Evolutionary conservation across 1,140 invertebrate species (phyloP).

Genomic region (Oreohelix idahoensis): DNA sequence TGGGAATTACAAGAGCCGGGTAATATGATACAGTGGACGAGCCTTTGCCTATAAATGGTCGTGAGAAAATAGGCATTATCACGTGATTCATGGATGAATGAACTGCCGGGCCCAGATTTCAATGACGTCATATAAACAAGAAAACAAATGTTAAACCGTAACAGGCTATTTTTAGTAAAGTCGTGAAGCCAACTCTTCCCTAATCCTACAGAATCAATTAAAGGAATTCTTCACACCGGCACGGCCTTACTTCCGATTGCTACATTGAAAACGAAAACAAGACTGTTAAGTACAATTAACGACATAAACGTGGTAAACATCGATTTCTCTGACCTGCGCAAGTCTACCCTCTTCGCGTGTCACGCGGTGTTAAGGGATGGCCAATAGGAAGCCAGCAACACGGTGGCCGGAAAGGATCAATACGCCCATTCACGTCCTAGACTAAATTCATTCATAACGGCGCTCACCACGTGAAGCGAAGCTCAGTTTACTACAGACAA

Average conservation of each 20-base stretch:
- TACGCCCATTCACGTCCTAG: constrained; percentile 20
- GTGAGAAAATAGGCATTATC: constrained; percentile 6
- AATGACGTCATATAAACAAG: background rate
- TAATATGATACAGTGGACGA: too few relatives aligned
- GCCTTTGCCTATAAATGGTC: constrained; percentile 10
- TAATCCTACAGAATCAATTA: too few relatives aligned
- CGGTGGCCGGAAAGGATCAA: constrained; percentile 3
- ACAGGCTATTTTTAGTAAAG: background rate
- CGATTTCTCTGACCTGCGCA: constrained; percentile 1
- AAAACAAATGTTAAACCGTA: background rate
- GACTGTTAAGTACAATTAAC: background rate
- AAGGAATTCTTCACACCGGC: background rate
- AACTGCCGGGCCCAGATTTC: background rate
- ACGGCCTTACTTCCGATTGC: background rate
- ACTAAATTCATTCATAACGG: constrained; percentile 16
- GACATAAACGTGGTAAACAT: background rate
- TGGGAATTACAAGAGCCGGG: too few relatives aligned
- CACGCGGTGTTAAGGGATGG: background rate
- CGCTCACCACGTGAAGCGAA: background rate
- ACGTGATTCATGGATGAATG: constrained; percentile 21
- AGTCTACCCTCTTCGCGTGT: background rate
- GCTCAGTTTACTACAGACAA: constrained; percentile 8
- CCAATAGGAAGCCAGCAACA: background rate
- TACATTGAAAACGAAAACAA: constrained; percentile 18
- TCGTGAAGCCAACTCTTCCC: background rate